Evolutionary conservation across 1,140 invertebrate species (phyloP).

Genomic region (Eupristina koningsbergeri): DNA sequence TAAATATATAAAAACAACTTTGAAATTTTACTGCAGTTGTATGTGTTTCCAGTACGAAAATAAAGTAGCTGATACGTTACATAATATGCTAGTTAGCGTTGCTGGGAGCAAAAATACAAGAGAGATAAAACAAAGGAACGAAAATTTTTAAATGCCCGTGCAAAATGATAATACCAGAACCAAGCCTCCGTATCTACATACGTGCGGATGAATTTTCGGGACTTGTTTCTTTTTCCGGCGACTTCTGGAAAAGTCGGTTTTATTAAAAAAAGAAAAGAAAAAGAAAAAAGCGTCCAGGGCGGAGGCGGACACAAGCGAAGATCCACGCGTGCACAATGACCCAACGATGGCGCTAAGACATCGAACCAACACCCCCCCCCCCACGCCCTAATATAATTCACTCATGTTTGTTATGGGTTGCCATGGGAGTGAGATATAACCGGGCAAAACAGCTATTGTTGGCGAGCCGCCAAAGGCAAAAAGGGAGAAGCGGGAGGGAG

Average conservation of each 20-base stretch:
- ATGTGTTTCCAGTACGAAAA: slow-evolving; percentile 59
- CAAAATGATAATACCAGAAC: neutral
- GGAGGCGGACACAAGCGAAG: neutral
- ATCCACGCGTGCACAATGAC: no score
- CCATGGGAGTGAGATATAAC: slow-evolving; percentile 69
- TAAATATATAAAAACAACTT: neutral
- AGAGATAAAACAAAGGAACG: neutral
- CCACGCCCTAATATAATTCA: slow-evolving; percentile 70
- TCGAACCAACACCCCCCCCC: no score
- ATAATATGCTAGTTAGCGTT: neutral
- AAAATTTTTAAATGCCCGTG: neutral
- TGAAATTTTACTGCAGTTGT: slow-evolving; percentile 40
- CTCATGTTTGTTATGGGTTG: slow-evolving; percentile 71
- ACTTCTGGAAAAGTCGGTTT: no score
- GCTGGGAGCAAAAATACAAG: neutral
- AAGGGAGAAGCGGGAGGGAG: no score
- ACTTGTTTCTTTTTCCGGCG: no score
- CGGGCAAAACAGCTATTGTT: slow-evolving; percentile 66
- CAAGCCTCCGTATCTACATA: neutral
- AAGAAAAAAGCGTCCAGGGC: neutral
- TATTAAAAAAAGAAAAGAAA: no score
- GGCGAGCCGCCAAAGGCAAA: slow-evolving; percentile 67
- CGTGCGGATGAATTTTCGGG: neutral
- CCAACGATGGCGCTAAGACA: slow-evolving; percentile 59
- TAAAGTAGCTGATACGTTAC: neutral